A percentile compares a stretch with the other conserved stretches of the same genome.
Conservation (phyloP, 2,888 invertebrate genomes). For the Eretmocerus hayati region DNA sequence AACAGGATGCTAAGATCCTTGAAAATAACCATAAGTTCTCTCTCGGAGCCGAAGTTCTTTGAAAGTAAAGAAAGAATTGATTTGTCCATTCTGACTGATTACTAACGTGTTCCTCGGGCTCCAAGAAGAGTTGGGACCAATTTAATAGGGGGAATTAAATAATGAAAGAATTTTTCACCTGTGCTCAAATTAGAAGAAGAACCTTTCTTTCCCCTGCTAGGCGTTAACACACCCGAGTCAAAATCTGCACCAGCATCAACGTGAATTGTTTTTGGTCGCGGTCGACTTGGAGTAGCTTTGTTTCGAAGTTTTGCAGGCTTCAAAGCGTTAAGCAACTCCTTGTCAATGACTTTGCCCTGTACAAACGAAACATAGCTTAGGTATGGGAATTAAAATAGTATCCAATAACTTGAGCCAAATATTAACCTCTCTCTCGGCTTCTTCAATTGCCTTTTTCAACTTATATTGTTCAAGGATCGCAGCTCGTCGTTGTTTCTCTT, state of each 20-base stretch:
- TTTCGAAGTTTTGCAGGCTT: conserved; percentile 60
- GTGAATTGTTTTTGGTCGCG: conserved; percentile 85
- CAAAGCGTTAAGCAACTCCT: conserved; percentile 56
- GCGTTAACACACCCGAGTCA: conserved; percentile 67
- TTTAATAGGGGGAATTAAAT: too few species aligned
- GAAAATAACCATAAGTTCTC: conserved; percentile 5
- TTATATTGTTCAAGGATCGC: conserved; percentile 89
- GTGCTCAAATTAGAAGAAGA: conserved; percentile 71
- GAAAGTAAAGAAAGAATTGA: too few species aligned
- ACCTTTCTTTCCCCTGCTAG: conserved; percentile 70
- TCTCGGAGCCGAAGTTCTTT: conserved; percentile 19
- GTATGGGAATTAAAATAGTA: too few species aligned
- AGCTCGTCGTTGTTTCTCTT: conserved; percentile 80
- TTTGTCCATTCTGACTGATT: too few species aligned
- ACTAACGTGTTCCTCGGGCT: too few species aligned
- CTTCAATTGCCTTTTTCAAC: conserved; percentile 86
- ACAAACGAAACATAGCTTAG: background rate
- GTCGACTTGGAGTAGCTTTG: conserved; percentile 57
- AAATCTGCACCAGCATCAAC: conserved; percentile 75
- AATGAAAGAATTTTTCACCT: too few species aligned
- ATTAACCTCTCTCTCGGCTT: conserved; percentile 76
- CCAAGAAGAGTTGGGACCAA: conserved; percentile 15
- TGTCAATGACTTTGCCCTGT: conserved; percentile 75
- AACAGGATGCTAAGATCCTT: conserved; percentile 8
- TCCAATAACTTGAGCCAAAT: too few species aligned